These are phyloP conservation scores for Antheraea mylitta DNA, from an alignment of 1,140 invertebrate genomes.

Conservation along the genomic window DNA sequence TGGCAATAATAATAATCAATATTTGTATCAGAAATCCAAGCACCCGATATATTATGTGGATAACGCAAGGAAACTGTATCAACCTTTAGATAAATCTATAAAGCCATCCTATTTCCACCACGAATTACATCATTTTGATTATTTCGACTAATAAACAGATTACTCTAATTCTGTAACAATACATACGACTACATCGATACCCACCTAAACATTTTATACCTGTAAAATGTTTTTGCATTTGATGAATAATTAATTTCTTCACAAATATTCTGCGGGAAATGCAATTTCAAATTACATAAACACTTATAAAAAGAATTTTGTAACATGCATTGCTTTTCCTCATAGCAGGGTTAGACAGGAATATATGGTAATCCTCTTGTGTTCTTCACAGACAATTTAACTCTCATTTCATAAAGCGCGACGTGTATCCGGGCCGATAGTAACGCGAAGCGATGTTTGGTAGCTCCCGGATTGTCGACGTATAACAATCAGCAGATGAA, in stretches of 20 bases:
- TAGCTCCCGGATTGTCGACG: slow-evolving; percentile 1
- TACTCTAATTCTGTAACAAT: background rate
- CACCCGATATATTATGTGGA: slow-evolving; percentile 14
- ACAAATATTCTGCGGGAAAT: background rate
- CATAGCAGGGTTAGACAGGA: background rate
- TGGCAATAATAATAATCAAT: slow-evolving; percentile 18
- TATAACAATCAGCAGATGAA: slow-evolving; percentile 19
- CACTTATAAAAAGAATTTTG: background rate
- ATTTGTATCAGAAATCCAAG: slow-evolving; percentile 13
- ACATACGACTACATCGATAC: too few species aligned
- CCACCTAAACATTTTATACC: too few species aligned
- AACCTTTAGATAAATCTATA: slow-evolving; percentile 10
- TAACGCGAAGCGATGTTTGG: background rate
- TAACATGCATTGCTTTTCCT: background rate
- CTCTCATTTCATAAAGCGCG: slow-evolving; percentile 50
- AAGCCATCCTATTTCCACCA: slow-evolving; percentile 48
- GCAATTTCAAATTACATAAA: too few species aligned
- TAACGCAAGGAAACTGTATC: slow-evolving; percentile 12
- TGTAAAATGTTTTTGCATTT: too few species aligned
- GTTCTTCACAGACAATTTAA: slow-evolving; percentile 58
- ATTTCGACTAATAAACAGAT: slow-evolving; percentile 27
- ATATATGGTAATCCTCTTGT: slow-evolving; percentile 39
- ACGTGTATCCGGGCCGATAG: slow-evolving; percentile 10
- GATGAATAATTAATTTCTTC: background rate
- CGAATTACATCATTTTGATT: slow-evolving; percentile 48